Evolutionary conservation across 2,113 vertebrate species (phyloP), one percentile per base, ranked within the genome.

Genomic region (Muscicapa adusta): DNA sequence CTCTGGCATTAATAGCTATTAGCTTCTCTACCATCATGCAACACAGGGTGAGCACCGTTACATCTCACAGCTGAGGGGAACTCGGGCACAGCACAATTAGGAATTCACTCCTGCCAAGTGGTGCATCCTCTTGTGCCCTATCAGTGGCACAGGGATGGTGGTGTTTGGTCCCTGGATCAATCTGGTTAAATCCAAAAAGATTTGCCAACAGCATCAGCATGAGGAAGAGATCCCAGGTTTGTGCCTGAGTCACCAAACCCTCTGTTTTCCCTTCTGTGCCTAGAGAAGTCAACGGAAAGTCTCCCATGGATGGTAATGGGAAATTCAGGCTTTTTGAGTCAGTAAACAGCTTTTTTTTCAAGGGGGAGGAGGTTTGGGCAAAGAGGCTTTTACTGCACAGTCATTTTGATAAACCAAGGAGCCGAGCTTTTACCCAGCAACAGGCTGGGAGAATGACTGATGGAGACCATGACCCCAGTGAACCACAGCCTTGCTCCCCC

Each of bases 381-480:
- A 95, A 88, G 60, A 92, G 76, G 85, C 85, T 92, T 94, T 88
- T 83, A 83, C 91, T 23, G 63, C 51, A 7, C 85, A 61, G 78
- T 81, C 40, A 4, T 83, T 91, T 85, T 19, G 93, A 76, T 56
- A 73, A 91, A 93, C 74, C 87, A 62, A 45, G 42, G 82, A 93
- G 72, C 57, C 0, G 4, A 58, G 93, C 85, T 96, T 96, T 94
- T 95, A 88, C 93, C 93, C 95, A 93, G 94, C 96, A 94, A 94
- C 90, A 96, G 94, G 91, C 91, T 88, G 79, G 40, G 85, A 94
- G 91, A 95, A 94, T 91, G 95, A 94, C 72, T 78, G 94, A 94
- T 90, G 88, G 83, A 81, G 93, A 94, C 91, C 74, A 36, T 90
- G 91, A 96, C 94, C 95, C 68, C 53, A 5, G 83, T 91, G 91